A percentile compares a stretch with the other conserved stretches of the same genome.
These are phyloP conservation scores for Neostethus bicornis DNA, from an alignment of 2,797 vertebrate genomes.

Conservation along the genomic window DNA sequence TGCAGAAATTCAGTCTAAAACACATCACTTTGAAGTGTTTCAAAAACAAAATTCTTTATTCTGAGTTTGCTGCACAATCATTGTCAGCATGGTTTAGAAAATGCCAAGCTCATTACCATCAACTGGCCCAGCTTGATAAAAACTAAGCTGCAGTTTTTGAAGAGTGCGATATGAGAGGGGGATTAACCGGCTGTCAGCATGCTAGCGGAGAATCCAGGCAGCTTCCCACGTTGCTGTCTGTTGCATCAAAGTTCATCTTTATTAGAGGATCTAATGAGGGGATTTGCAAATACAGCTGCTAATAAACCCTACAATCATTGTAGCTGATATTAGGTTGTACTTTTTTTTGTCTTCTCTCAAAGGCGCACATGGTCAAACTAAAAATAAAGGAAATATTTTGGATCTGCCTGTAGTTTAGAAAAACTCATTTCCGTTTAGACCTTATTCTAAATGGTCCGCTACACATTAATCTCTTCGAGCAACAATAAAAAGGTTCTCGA, in stretches of 20 bases:
- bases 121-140: conserved; percentile 51
- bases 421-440: conserved; percentile 27
- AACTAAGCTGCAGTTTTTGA: conserved; percentile 67
- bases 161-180: conserved; percentile 55
- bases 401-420: conserved; percentile 7
- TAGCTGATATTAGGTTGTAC: conserved; percentile 19
- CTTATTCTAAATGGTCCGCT: conserved; percentile 16
- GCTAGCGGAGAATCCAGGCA: conserved; percentile 44
- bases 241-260: conserved; percentile 67
- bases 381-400: conserved; percentile 17
- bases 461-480: conserved; percentile 9
- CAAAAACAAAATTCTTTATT: background rate
- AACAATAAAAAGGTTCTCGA: background rate
- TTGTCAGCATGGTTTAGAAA: conserved; percentile 42
- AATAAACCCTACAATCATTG: conserved; percentile 53
- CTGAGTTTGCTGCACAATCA: conserved; percentile 7
- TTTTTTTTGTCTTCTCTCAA: background rate
- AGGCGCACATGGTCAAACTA: conserved; percentile 1
- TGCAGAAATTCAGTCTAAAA: conserved; percentile 3
- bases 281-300: conserved; percentile 51
- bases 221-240: conserved; percentile 31
- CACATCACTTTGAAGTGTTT: conserved; percentile 3
- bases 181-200: conserved; percentile 62
- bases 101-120: conserved; percentile 72
- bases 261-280: conserved; percentile 61